Evolutionary conservation across 2,888 invertebrate species (phyloP).

Genomic region (Corbicula japonica): DNA sequence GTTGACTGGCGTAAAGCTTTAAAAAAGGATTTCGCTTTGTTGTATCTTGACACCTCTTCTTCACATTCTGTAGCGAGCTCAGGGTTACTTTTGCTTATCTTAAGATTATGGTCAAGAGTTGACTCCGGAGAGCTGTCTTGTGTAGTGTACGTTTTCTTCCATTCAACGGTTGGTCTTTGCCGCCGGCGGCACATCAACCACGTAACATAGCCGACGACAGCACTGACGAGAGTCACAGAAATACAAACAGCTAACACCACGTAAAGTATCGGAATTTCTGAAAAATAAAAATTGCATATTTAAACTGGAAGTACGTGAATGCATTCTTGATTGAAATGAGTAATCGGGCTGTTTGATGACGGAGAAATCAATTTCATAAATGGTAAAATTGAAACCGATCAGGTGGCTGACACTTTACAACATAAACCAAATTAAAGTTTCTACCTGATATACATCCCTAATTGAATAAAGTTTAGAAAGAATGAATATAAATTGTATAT

Average conservation of each 20-base stretch:
- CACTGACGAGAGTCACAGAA: slow-evolving; percentile 64
- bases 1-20: slow-evolving; percentile 93
- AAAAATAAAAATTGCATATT: slow-evolving; percentile 11
- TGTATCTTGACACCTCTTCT: slow-evolving; percentile 41
- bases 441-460: no score
- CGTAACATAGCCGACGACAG: slow-evolving; percentile 68
- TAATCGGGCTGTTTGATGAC: no score
- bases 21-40: slow-evolving; percentile 70
- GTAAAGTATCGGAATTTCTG: slow-evolving; percentile 72
- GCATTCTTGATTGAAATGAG: no score
- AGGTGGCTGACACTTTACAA: neutral
- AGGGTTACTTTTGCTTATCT: slow-evolving; percentile 84
- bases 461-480: no score
- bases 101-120: slow-evolving; percentile 67
- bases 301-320: no score
- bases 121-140: slow-evolving; percentile 68
- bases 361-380: neutral
- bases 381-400: neutral
- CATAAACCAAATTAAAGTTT: neutral
- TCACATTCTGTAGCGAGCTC: slow-evolving; percentile 75
- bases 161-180: slow-evolving; percentile 44
- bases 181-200: slow-evolving; percentile 72
- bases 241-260: slow-evolving; percentile 67
- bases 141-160: slow-evolving; percentile 53
- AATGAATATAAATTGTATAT: no score